Percentiles rank a stretch among this genome's conserved stretches.
Conservation (phyloP, 2,888 invertebrate genomes). For the Agrochola lota region DNA sequence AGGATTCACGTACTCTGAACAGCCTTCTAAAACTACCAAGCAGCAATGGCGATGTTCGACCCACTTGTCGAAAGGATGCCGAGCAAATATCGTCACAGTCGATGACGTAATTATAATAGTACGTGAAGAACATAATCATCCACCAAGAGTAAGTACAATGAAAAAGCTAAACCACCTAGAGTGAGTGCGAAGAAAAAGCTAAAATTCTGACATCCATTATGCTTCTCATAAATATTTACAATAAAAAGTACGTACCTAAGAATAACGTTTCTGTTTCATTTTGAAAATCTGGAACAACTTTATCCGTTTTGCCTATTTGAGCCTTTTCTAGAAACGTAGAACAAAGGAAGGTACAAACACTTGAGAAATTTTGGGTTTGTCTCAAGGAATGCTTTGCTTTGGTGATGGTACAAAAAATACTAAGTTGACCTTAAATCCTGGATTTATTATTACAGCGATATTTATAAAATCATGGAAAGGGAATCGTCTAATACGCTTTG, state of each 20-base stretch:
- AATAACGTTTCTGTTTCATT: not conserved
- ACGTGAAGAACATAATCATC: constrained; percentile 43
- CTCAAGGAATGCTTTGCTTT: too few relatives aligned
- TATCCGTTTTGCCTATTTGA: not conserved
- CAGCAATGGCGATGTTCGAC: constrained; percentile 79
- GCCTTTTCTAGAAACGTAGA: too few relatives aligned
- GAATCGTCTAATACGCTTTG: constrained; percentile 67
- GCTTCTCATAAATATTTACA: not conserved
- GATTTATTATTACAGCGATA: constrained; percentile 46
- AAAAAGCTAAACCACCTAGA: not conserved
- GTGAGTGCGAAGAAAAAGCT: not conserved
- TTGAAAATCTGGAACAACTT: not conserved
- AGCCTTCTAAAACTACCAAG: constrained; percentile 54
- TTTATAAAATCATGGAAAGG: constrained; percentile 61
- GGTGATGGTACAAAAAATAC: too few relatives aligned
- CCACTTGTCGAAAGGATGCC: constrained; percentile 70
- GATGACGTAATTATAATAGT: constrained; percentile 62
- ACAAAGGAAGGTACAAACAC: too few relatives aligned
- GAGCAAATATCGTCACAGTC: constrained; percentile 69
- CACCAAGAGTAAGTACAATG: not conserved
- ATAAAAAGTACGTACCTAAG: not conserved
- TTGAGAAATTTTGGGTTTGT: too few relatives aligned
- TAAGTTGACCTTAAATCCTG: not conserved
- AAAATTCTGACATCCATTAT: not conserved
- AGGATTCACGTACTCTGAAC: constrained; percentile 72